Conservation (phyloP, 2,797 vertebrate genomes). For the Hipposideros larvatus region DNA sequence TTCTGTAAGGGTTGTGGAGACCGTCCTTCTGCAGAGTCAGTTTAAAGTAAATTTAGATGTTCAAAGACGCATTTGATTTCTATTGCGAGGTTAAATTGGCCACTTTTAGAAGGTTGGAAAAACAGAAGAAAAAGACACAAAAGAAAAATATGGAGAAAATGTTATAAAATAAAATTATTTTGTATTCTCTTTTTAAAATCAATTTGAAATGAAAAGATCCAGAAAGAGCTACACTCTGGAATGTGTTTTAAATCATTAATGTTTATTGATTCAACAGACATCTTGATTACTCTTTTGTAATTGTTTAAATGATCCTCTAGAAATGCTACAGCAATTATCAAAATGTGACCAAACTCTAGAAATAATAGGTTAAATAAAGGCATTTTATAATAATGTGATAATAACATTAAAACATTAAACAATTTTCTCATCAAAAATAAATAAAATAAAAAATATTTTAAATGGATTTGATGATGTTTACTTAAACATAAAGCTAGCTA, state of each 20-base stretch:
- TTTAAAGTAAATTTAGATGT: constrained; percentile 89
- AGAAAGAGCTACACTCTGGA: background rate
- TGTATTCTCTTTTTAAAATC: constrained; percentile 55
- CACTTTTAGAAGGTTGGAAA: constrained; percentile 70
- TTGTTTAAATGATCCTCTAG: background rate
- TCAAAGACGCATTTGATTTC: constrained; percentile 88
- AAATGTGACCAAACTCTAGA: background rate
- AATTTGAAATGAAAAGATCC: background rate
- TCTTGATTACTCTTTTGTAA: background rate
- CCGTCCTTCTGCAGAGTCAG: constrained; percentile 80
- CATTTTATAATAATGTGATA: background rate
- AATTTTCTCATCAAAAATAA: background rate
- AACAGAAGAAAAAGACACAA: background rate
- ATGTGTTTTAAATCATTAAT: background rate
- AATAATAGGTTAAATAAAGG: background rate
- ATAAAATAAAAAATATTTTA: background rate
- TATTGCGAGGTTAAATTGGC: constrained; percentile 84
- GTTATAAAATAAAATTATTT: background rate
- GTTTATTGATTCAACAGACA: background rate
- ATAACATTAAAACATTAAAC: background rate
- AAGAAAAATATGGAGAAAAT: background rate
- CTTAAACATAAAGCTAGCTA: constrained; percentile 16
- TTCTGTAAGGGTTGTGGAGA: constrained; percentile 85
- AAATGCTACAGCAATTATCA: background rate
- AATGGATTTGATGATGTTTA: background rate